phyloP scores from a whole-genome alignment of 2,888 invertebrate species.

The Drosophila demipolita region DNA sequence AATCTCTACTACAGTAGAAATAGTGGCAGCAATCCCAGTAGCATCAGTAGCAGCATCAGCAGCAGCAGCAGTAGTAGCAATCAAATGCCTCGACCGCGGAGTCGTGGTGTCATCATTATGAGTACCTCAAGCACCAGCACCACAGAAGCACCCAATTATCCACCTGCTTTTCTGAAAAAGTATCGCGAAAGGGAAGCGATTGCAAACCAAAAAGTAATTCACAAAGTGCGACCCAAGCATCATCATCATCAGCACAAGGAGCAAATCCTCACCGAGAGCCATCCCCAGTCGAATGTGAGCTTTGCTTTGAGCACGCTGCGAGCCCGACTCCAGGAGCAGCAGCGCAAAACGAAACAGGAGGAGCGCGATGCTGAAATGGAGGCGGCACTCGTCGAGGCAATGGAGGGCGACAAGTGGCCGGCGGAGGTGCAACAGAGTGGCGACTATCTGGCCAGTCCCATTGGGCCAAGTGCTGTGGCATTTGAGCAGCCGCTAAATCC shows the following conservation, averaged over 20 bases:
- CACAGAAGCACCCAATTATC: constrained; percentile 82
- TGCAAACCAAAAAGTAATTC: constrained; percentile 12
- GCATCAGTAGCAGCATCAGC: neutral
- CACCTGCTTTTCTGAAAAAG: constrained; percentile 74
- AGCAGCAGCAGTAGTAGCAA: neutral
- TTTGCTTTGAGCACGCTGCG: constrained; percentile 67
- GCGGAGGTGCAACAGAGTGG: constrained; percentile 60
- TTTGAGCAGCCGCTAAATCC: constrained; percentile 62
- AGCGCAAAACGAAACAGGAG: constrained; percentile 49
- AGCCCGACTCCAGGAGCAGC: constrained; percentile 62
- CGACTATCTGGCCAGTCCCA: constrained; percentile 68
- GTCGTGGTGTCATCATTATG: constrained; percentile 21
- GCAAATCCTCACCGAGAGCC: constrained; percentile 23
- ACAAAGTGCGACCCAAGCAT: constrained; percentile 46
- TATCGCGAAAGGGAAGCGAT: constrained; percentile 62
- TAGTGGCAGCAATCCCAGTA: neutral
- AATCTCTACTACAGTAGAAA: constrained; percentile 34
- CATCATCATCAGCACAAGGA: constrained; percentile 40
- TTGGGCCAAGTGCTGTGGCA: constrained; percentile 74
- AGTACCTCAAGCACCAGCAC: constrained; percentile 45
- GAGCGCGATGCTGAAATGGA: constrained; percentile 59
- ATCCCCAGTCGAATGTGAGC: constrained; percentile 33
- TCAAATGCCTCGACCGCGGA: constrained; percentile 33
- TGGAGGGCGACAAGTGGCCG: constrained; percentile 77
- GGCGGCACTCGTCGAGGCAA: constrained; percentile 56